Conservation (phyloP, 2,113 vertebrate genomes). For the Chroicocephalus ridibundus region DNA sequence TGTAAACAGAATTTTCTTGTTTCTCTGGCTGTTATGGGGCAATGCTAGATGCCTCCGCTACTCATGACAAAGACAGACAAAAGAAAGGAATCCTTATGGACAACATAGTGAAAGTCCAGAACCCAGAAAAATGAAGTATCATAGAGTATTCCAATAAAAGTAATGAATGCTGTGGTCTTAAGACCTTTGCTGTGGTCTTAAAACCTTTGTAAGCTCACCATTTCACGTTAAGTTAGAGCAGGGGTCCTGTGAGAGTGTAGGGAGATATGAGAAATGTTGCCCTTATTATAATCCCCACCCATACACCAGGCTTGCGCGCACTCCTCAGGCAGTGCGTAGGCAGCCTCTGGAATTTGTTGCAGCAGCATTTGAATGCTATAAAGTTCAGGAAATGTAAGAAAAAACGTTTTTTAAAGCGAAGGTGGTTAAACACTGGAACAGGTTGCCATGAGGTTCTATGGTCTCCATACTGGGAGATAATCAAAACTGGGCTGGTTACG, state of each 20-base stretch:
- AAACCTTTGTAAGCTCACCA: neutral
- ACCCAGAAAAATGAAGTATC: neutral
- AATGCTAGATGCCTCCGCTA: neutral
- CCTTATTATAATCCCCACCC: too few species aligned
- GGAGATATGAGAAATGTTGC: neutral
- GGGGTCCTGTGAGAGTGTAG: neutral
- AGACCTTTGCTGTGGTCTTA: neutral
- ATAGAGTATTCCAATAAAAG: neutral
- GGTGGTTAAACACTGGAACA: neutral
- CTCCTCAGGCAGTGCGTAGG: neutral
- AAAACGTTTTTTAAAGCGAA: neutral
- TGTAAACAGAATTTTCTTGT: neutral
- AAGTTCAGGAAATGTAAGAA: neutral
- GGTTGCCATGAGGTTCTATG: neutral
- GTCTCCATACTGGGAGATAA: neutral
- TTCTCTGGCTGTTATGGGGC: neutral
- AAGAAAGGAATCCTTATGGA: neutral
- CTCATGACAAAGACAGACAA: neutral
- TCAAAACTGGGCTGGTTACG: neutral
- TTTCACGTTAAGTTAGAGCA: neutral
- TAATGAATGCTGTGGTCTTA: neutral
- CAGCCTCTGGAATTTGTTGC: neutral
- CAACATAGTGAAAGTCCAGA: neutral
- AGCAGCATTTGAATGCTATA: neutral
- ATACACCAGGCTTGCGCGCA: rapidly evolving